These are phyloP conservation scores for Arctopsyche grandis DNA, from an alignment of 1,140 invertebrate species.

Conservation along the genomic window DNA sequence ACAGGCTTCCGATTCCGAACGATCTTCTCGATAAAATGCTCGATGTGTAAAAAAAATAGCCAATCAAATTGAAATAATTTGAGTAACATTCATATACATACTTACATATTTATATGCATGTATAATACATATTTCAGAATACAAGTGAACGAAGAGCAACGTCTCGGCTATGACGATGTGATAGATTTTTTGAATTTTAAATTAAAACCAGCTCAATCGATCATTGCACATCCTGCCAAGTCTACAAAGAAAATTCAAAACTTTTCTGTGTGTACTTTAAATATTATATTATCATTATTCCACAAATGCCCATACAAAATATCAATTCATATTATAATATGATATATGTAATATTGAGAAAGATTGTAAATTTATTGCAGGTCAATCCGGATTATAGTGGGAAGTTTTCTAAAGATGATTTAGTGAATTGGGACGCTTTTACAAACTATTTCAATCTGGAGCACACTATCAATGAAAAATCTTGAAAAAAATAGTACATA, in stretches of 20 bases:
- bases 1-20: constrained; percentile 72
- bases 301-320: too few relatives aligned
- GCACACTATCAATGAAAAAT: constrained; percentile 39
- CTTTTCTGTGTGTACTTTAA: too few relatives aligned
- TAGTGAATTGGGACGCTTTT: constrained; percentile 48
- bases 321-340: too few relatives aligned
- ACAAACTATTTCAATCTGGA: constrained; percentile 43
- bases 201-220: constrained; percentile 45
- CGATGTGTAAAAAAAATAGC: constrained; percentile 67
- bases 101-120: not conserved
- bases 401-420: constrained; percentile 19
- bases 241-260: constrained; percentile 45
- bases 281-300: too few relatives aligned
- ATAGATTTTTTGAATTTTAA: constrained; percentile 50
- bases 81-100: not conserved
- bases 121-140: constrained; percentile 41
- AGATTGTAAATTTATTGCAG: not conserved
- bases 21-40: constrained; percentile 76
- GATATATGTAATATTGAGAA: not conserved
- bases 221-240: constrained; percentile 42
- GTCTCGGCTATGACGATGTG: constrained; percentile 35
- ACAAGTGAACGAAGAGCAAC: constrained; percentile 21
- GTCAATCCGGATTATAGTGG: not conserved
- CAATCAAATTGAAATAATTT: not conserved
- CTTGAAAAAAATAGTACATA: constrained; percentile 18